phyloP scores from a whole-genome alignment of 2,888 invertebrate species.

The Blera fallax region DNA sequence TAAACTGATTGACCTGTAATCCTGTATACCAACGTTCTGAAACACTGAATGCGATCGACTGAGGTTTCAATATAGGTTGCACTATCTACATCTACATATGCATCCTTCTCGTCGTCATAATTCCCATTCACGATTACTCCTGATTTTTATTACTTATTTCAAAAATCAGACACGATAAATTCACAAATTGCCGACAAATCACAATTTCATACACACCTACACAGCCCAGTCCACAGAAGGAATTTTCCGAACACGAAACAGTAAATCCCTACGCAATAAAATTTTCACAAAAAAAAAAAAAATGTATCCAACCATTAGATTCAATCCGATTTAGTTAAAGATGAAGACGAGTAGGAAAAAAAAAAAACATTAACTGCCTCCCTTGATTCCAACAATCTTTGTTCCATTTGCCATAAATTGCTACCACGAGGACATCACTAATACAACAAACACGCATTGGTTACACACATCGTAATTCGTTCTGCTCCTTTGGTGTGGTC shows the following conservation, averaged over 20 bases:
- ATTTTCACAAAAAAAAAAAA: background rate
- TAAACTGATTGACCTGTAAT: too few relatives aligned
- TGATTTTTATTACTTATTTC: too few relatives aligned
- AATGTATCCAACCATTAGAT: conserved; percentile 24
- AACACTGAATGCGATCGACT: too few relatives aligned
- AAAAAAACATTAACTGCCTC: background rate
- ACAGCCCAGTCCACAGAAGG: background rate
- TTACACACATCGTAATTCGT: conserved; percentile 30
- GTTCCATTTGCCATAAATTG: conserved; percentile 29
- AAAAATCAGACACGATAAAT: background rate
- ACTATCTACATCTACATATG: too few relatives aligned
- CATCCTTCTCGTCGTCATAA: too few relatives aligned
- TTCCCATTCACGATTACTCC: too few relatives aligned
- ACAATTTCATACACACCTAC: background rate
- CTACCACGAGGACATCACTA: conserved; percentile 15
- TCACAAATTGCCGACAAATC: background rate
- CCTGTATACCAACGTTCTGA: too few relatives aligned
- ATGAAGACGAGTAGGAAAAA: background rate
- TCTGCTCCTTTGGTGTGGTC: background rate
- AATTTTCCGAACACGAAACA: background rate
- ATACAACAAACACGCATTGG: conserved; percentile 19
- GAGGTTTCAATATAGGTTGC: too few relatives aligned
- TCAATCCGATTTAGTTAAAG: background rate
- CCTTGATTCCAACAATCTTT: conserved; percentile 1
- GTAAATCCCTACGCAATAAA: background rate